Evolutionary conservation across 2,797 vertebrate species (phyloP).

Genomic region (Chelmon rostratus): DNA sequence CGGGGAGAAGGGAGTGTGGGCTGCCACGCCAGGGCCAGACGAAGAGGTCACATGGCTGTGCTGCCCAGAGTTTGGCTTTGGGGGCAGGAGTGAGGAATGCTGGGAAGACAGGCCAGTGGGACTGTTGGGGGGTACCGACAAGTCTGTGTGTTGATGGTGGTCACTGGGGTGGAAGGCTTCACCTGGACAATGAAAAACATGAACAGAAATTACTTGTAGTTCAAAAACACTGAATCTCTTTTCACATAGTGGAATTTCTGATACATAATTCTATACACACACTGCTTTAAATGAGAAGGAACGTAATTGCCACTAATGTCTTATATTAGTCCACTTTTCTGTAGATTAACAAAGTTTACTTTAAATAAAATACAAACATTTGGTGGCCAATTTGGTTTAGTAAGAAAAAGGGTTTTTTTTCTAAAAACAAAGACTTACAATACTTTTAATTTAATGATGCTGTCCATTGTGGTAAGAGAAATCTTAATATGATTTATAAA

Average conservation of each 20-base stretch:
- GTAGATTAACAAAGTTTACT: neutral
- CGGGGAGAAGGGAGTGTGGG: constrained; percentile 87
- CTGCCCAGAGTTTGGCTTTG: constrained; percentile 89
- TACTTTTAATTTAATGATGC: neutral
- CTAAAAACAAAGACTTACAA: neutral
- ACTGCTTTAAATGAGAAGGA: neutral
- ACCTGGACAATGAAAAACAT: constrained; percentile 82
- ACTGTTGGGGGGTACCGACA: constrained; percentile 98
- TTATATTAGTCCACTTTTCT: neutral
- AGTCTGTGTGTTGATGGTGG: constrained; percentile 95
- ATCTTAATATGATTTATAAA: no score
- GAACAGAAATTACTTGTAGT: neutral
- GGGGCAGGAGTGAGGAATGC: constrained; percentile 89
- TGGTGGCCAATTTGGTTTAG: neutral
- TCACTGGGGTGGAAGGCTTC: constrained; percentile 96
- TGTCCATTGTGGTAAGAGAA: neutral
- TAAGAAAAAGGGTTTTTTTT: neutral
- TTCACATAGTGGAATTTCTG: neutral
- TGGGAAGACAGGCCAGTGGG: constrained; percentile 95
- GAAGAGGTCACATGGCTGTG: constrained; percentile 88
- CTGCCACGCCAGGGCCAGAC: constrained; percentile 79
- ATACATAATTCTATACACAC: neutral
- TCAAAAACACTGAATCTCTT: neutral
- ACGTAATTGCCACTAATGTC: neutral
- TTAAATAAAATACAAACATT: neutral